Evolutionary conservation across 1,140 invertebrate species (phyloP), one percentile per base, ranked within the genome.

Genomic region (Lasioglossum albipes): DNA sequence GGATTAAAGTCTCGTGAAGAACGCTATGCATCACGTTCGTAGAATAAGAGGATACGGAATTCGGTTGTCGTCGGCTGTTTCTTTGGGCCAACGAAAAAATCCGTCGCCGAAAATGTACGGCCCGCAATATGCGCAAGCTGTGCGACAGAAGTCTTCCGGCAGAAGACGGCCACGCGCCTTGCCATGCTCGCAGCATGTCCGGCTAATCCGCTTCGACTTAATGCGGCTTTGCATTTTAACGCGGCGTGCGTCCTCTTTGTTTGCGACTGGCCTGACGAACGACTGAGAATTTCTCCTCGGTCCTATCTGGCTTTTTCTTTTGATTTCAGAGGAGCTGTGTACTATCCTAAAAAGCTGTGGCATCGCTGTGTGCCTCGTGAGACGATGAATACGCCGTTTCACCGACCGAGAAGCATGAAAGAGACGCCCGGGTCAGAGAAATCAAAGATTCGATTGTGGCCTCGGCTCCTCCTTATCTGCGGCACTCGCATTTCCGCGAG

Each of bases 371-470:
- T 66, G 54, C 16, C 36, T 61, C 64, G 5, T 13, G 54, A 27
- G 49, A 64, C 45, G 61, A 86, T 82, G 72, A 86, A 82, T 82
- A 79, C 20, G 16, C 22, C 54, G 62, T 75, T 82, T 69, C 66
- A 79, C 70, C 64, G 78, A 73, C 67, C 27, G 74, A 75, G 72
- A 82, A 67, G 41, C 27, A 54, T 65, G 31, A 57, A 81, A 57
- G 22, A 79, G 67, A 57, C n/a, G 59, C 41, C 45, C 27, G 67
- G 22, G 45, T 57, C 73, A 57, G 57, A 45, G 74, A 83, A 87
- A 87, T 87, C 76, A 87, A 87, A 87, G 85, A 87, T 83, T 83
- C 75, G 80, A 87, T 87, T 87, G 80, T 81, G 70, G 49, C 27
- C 13, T 65, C 62, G 49, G 16, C 75, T 84, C 75, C 75, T 84